A percentile compares a stretch with the other conserved stretches of the same genome.
Conservation (phyloP, 2,888 invertebrate species). For the Ornithoptera priamus region DNA sequence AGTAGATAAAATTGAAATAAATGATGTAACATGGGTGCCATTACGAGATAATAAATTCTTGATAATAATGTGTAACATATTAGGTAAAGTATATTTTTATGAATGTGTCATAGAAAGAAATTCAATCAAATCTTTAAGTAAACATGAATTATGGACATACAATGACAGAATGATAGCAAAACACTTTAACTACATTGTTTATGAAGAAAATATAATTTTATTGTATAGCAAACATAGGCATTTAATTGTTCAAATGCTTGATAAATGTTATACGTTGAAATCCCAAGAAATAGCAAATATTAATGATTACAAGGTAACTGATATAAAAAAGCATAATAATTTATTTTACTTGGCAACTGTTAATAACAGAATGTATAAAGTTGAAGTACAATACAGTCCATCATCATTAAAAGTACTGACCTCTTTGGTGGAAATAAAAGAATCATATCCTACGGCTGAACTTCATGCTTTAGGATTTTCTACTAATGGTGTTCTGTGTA, state of each 20-base stretch:
- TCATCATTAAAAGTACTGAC: constrained; percentile 39
- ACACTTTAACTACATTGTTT: constrained; percentile 41
- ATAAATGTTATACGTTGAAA: constrained; percentile 45
- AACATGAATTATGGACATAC: constrained; percentile 49
- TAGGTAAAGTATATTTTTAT: constrained; percentile 50
- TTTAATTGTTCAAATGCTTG: constrained; percentile 52
- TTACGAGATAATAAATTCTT: constrained; percentile 39
- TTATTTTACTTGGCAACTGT: constrained; percentile 49
- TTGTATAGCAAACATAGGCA: constrained; percentile 64
- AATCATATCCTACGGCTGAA: constrained; percentile 47
- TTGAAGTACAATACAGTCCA: constrained; percentile 38
- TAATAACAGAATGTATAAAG: constrained; percentile 54
- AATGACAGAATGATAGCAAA: constrained; percentile 59
- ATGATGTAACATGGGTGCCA: constrained; percentile 51
- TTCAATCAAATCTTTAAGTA: constrained; percentile 37
- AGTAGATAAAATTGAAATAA: constrained; percentile 46
- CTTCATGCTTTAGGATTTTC: constrained; percentile 52
- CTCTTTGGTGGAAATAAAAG: constrained; percentile 46
- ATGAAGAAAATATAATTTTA: constrained; percentile 47
- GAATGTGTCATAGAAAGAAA: constrained; percentile 43
- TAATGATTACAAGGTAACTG: constrained; percentile 60
- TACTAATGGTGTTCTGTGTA: constrained; percentile 47
- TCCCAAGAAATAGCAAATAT: constrained; percentile 52
- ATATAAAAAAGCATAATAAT: constrained; percentile 42
- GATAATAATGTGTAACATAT: constrained; percentile 49